phyloP scores from a whole-genome alignment of 53 echinoderm and acorn worm genomes.

The Hippasteria phrygiana region DNA sequence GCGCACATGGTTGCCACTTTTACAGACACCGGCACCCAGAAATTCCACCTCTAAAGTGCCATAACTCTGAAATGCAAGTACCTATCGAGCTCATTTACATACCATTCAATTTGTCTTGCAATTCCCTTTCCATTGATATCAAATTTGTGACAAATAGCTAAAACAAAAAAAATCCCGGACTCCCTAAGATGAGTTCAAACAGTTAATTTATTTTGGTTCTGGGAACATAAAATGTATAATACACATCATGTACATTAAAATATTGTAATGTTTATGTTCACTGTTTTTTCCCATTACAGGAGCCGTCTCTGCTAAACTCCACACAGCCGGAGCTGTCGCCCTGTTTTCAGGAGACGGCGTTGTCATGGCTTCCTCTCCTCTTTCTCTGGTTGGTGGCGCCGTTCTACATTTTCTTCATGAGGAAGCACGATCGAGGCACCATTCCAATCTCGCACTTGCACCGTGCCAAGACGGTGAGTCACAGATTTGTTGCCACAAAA shows the following conservation, averaged over 20 bases:
- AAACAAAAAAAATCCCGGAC: too few species aligned
- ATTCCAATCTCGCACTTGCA: conserved; percentile 77
- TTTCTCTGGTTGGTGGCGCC: conserved; percentile 78
- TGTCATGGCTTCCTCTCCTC: conserved; percentile 85
- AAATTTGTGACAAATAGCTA: too few species aligned
- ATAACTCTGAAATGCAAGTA: too few species aligned
- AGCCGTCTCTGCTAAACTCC: conserved; percentile 77
- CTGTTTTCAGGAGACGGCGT: conserved; percentile 90
- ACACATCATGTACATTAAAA: background rate
- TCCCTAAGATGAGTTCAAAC: too few species aligned
- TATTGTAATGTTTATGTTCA: background rate
- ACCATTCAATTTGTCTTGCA: too few species aligned
- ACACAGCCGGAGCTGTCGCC: conserved; percentile 78
- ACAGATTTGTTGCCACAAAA: background rate
- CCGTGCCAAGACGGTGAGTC: conserved; percentile 78
- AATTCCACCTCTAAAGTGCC: too few species aligned
- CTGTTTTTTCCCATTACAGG: conserved; percentile 54
- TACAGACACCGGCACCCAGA: too few species aligned
- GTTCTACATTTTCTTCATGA: conserved; percentile 79
- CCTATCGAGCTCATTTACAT: too few species aligned
- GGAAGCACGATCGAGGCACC: conserved; percentile 69
- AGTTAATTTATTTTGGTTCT: background rate
- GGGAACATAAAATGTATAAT: background rate
- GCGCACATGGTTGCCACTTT: too few species aligned
- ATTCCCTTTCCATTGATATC: too few species aligned